Evolutionary conservation across 2,113 vertebrate genomes (phyloP), one percentile per base, ranked within the genome.

Genomic region (Myiozetetes cayanensis): DNA sequence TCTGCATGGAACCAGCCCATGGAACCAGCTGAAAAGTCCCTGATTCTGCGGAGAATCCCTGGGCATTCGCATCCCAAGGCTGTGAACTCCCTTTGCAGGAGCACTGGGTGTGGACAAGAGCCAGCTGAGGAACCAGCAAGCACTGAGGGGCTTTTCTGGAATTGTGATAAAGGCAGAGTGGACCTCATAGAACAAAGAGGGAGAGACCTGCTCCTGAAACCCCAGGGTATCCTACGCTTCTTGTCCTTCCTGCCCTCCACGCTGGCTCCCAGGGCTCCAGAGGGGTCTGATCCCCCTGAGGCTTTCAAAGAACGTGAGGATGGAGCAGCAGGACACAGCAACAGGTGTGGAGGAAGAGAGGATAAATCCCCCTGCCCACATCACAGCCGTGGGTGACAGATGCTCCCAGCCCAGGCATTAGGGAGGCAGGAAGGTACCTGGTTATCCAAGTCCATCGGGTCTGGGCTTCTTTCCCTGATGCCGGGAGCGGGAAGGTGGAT

Each of bases 21-120:
- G 87, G 8, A 74, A 74, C 62, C 82, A 63, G 78, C 85, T 58
- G 68, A 68, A 93, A 96, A 96, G 81, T 85, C 96, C 95, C 94
- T 6, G 7, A 28, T 41, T 66, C 35, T 23, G 28, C 4, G 66
- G 93, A 93, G 89, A 96, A 90, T 46, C 87, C 91, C 94, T 46
- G 46, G 74, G 62, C 33, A 3, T 66, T 85, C 27, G 77, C 91
- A 75, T 49, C 77, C 84, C 85, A 4, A 21, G 25, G 47, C 87
- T 53, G 89, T 92, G 96, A 96, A 93, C 63, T 83, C 89, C 89
- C 85, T 46, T 25, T 0, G 47, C 3, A 1, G 90, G 66, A 82
- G 81, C 0, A 2, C 11, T 0, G 7, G 35, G 5, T 0, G 55
- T 0, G 23, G 39, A 68, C 20, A 11, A 17, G 83, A 16, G 22